Conservation (phyloP, 2,888 invertebrate genomes). For the Leptinotarsa peninsularis region DNA sequence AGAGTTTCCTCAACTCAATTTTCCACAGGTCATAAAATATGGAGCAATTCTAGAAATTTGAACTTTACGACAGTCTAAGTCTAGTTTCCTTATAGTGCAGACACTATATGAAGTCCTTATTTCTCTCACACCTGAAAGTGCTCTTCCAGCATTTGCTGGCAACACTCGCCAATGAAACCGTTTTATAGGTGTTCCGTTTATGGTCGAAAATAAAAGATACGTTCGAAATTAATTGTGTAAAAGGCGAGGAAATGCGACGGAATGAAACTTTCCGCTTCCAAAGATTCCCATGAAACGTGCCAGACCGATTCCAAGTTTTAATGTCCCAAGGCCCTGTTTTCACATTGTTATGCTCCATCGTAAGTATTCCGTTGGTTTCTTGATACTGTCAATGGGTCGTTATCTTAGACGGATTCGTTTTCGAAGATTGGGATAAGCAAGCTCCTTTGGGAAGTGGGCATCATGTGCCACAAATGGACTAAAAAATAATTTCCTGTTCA, state of each 20-base stretch:
- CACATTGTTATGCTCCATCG: neutral
- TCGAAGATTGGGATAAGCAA: too few relatives aligned
- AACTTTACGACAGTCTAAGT: neutral
- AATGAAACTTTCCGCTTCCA: constrained; percentile 12
- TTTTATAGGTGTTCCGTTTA: constrained; percentile 44
- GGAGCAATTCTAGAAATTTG: neutral
- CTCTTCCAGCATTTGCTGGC: constrained; percentile 4
- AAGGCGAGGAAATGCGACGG: constrained; percentile 24
- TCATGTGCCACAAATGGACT: too few relatives aligned
- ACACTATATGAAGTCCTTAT: neutral
- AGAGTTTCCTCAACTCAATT: neutral
- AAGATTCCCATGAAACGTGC: constrained; percentile 11
- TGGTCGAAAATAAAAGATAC: constrained; percentile 41
- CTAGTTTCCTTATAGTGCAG: neutral
- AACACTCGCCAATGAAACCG: constrained; percentile 32
- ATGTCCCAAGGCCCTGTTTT: neutral
- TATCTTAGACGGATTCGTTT: neutral
- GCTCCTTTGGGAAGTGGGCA: too few relatives aligned
- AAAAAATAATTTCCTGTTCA: too few relatives aligned
- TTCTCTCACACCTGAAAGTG: constrained; percentile 5
- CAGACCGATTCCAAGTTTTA: constrained; percentile 14
- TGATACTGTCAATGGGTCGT: neutral
- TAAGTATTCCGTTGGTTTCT: neutral
- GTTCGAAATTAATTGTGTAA: constrained; percentile 40
- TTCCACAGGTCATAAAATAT: constrained; percentile 1